Conservation (phyloP, 2,888 invertebrate species). For the Mantis religiosa region DNA sequence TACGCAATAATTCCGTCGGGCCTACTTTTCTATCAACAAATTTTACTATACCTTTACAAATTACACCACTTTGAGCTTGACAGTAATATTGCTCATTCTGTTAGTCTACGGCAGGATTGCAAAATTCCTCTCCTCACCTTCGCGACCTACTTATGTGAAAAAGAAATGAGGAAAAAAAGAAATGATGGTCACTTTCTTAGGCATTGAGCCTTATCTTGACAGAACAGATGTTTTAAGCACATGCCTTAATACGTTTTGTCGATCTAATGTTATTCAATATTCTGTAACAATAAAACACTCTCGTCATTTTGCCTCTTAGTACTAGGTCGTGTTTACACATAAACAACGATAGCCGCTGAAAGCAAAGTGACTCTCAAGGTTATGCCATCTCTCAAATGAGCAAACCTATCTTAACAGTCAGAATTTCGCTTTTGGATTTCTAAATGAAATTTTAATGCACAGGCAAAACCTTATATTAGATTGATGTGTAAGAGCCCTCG, state of each 20-base stretch:
- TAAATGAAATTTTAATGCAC: conserved; percentile 32
- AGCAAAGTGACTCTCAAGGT: conserved; percentile 29
- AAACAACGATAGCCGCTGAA: conserved; percentile 25
- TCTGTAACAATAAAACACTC: neutral
- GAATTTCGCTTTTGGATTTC: conserved; percentile 27
- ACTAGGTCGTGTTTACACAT: conserved; percentile 23
- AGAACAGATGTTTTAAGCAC: conserved; percentile 23
- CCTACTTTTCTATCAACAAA: neutral
- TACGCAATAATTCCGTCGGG: neutral
- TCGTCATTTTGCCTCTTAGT: neutral
- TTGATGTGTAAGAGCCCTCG: neutral
- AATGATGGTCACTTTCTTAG: conserved; percentile 28
- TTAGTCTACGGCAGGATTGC: conserved; percentile 3
- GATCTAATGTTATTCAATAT: neutral
- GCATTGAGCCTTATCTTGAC: conserved; percentile 24
- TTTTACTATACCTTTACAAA: neutral
- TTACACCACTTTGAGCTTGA: neutral
- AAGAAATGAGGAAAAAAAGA: neutral
- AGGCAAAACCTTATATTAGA: neutral
- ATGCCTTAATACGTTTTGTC: neutral
- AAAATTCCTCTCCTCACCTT: conserved; percentile 22
- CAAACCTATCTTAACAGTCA: conserved; percentile 16
- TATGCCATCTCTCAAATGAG: conserved; percentile 24
- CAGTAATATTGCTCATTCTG: neutral
- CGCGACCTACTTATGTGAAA: conserved; percentile 28